These are phyloP conservation scores for Sinelater perroti DNA, from an alignment of 2,888 invertebrate species.

Conservation along the genomic window DNA sequence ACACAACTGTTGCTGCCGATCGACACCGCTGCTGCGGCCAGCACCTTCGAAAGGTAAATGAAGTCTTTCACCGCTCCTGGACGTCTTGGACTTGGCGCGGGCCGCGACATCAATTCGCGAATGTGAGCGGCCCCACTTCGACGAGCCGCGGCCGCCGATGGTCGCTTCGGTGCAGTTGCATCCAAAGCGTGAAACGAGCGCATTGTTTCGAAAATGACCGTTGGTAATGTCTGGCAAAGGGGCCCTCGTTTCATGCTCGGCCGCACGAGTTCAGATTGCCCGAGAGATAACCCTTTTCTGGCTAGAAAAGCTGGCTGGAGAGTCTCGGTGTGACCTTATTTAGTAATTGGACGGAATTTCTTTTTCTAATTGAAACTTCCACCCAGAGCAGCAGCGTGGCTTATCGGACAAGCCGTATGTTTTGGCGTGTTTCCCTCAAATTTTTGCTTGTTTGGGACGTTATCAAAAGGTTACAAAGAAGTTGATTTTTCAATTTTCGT, in stretches of 20 bases:
- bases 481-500: no score
- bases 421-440: no score
- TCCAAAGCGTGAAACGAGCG: slow-evolving; percentile 6
- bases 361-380: no score
- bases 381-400: no score
- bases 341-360: no score
- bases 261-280: slow-evolving; percentile 20
- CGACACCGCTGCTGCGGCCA: slow-evolving; percentile 12
- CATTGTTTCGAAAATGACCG: slow-evolving; percentile 2
- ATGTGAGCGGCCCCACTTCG: slow-evolving; percentile 28
- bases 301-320: no score
- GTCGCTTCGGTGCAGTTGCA: slow-evolving; percentile 11
- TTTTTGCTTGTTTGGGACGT: no score
- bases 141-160: slow-evolving; percentile 1
- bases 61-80: slow-evolving; percentile 37
- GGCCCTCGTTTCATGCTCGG: slow-evolving; percentile 27
- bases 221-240: background rate
- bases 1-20: no score
- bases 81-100: slow-evolving; percentile 32
- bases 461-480: no score
- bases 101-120: slow-evolving; percentile 38
- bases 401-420: no score
- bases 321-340: no score
- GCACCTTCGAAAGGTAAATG: slow-evolving; percentile 33
- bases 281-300: no score